phyloP scores from a whole-genome alignment of 2,888 invertebrate genomes.

The Sinodicranocentrus sp. region DNA sequence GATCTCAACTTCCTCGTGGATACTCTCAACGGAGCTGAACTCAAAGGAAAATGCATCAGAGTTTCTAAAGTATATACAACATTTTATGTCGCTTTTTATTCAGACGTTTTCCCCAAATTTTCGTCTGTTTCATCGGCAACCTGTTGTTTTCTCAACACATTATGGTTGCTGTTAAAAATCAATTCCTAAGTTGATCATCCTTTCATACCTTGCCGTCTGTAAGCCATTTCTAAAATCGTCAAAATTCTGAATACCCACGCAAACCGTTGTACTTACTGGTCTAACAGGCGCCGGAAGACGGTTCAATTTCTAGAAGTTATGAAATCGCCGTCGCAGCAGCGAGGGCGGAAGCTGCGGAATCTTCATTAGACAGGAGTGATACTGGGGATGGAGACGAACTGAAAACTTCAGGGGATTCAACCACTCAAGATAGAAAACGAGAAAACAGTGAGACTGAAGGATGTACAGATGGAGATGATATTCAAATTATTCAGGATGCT shows the following conservation, averaged over 20 bases:
- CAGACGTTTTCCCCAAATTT: constrained; percentile 1
- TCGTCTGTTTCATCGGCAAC: neutral
- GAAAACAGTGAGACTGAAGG: constrained; percentile 21
- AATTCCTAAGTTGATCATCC: neutral
- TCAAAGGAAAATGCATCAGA: constrained; percentile 62
- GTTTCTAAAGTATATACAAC: constrained; percentile 64
- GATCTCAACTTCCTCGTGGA: constrained; percentile 53
- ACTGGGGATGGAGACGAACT: too few relatives aligned
- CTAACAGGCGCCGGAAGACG: constrained; percentile 58
- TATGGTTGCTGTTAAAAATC: neutral
- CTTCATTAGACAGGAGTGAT: neutral
- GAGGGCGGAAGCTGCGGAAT: constrained; percentile 30
- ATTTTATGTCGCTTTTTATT: constrained; percentile 16
- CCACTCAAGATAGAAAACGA: constrained; percentile 12
- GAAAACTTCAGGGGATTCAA: neutral
- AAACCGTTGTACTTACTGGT: constrained; percentile 25
- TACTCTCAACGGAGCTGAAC: constrained; percentile 48
- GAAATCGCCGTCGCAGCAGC: constrained; percentile 43
- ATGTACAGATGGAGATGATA: constrained; percentile 15
- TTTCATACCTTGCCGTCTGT: neutral
- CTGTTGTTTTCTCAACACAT: neutral
- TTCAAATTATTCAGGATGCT: constrained; percentile 18
- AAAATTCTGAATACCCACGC: neutral
- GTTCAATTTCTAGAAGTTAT: constrained; percentile 45
- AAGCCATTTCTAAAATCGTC: neutral